These are phyloP conservation scores for Platysternon megacephalum DNA, from an alignment of 2,113 vertebrate genomes.

Conservation along the genomic window DNA sequence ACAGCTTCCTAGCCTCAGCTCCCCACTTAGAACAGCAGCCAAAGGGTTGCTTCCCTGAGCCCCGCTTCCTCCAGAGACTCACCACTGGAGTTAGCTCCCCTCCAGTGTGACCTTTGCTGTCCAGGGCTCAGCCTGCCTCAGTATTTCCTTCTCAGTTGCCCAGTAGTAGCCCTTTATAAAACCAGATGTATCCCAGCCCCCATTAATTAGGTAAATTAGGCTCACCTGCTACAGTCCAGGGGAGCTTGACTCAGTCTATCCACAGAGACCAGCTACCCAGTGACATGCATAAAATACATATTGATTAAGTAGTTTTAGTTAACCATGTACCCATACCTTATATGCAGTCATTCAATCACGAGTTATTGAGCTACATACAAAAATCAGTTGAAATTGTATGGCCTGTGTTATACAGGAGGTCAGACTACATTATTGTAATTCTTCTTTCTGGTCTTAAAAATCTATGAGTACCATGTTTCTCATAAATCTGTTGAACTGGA, in stretches of 20 bases:
- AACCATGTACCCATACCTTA: not conserved
- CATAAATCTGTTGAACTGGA: not conserved
- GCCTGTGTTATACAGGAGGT: too few species aligned
- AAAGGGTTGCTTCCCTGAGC: too few species aligned
- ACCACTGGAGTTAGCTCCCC: too few species aligned
- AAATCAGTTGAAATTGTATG: too few species aligned
- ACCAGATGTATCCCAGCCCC: not conserved
- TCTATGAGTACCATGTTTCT: not conserved
- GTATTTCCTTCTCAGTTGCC: not conserved
- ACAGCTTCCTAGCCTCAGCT: too few species aligned
- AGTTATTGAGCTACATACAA: too few species aligned
- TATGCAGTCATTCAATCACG: not conserved
- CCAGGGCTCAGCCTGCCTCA: not conserved
- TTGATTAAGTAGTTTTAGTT: not conserved
- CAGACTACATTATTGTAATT: too few species aligned
- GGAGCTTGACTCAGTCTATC: not conserved
- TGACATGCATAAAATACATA: not conserved
- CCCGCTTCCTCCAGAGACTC: too few species aligned
- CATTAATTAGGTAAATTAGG: not conserved
- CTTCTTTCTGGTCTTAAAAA: too few species aligned
- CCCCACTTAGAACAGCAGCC: too few species aligned
- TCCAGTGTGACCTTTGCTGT: not conserved
- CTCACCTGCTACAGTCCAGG: not conserved
- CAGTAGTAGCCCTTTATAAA: not conserved
- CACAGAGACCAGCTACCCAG: not conserved